phyloP scores from a whole-genome alignment of 2,113 vertebrate species.

The Oncorhynchus mykiss region DNA sequence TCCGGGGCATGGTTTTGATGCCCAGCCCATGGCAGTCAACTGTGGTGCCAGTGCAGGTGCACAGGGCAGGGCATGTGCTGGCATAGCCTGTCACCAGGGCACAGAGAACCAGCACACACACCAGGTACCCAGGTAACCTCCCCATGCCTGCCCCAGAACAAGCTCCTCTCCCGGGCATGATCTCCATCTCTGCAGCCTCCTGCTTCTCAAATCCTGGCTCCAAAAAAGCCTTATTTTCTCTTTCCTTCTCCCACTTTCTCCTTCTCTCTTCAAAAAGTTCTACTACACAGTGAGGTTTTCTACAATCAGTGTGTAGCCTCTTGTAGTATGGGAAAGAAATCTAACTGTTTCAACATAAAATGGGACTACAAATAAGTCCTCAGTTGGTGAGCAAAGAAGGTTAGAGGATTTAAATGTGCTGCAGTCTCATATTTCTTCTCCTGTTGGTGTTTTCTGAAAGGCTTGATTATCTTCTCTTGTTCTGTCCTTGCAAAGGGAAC shows the following conservation, averaged over 20 bases:
- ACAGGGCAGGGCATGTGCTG: slow-evolving; percentile 85
- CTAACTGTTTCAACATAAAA: slow-evolving; percentile 6
- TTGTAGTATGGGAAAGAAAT: slow-evolving; percentile 34
- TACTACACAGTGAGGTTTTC: slow-evolving; percentile 41
- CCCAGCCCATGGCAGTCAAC: slow-evolving; percentile 93
- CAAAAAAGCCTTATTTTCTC: background rate
- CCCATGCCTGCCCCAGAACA: slow-evolving; percentile 57
- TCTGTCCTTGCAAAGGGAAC: slow-evolving; percentile 60
- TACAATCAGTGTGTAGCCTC: slow-evolving; percentile 17
- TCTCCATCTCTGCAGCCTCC: slow-evolving; percentile 41
- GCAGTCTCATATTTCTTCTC: no score
- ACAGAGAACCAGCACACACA: slow-evolving; percentile 78
- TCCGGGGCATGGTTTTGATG: slow-evolving; percentile 87
- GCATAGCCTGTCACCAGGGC: slow-evolving; percentile 71
- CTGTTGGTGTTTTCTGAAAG: slow-evolving; percentile 12
- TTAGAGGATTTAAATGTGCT: no score
- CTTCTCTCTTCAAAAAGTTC: slow-evolving; percentile 38
- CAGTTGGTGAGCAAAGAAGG: slow-evolving; percentile 10
- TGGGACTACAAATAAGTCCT: slow-evolving; percentile 12
- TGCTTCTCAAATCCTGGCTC: slow-evolving; percentile 22
- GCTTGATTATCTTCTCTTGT: slow-evolving; percentile 35
- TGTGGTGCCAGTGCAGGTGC: slow-evolving; percentile 91
- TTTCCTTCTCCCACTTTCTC: slow-evolving; percentile 29
- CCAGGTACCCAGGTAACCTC: slow-evolving; percentile 64
- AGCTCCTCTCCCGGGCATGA: slow-evolving; percentile 62